Conservation (phyloP, 2,113 vertebrate species). For the Thryonomys swinderianus region DNA sequence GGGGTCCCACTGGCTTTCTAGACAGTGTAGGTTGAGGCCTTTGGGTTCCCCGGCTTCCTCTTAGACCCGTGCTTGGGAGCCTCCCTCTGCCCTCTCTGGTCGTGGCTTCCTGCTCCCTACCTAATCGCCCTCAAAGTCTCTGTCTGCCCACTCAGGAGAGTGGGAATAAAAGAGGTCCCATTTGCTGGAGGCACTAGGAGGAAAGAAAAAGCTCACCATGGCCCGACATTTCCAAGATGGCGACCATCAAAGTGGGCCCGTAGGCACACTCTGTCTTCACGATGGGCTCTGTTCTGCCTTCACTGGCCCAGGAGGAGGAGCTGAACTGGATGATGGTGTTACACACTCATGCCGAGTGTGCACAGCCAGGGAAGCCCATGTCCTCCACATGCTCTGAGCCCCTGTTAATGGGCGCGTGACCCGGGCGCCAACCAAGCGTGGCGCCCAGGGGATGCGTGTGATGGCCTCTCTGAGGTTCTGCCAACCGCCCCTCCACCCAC, state of each 20-base stretch:
- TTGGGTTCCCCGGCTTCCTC: not conserved
- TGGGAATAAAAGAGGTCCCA: not conserved
- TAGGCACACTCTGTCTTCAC: not conserved
- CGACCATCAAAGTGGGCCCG: not conserved
- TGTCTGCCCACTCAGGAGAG: not conserved
- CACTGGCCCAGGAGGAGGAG: not conserved
- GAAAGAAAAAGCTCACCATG: not conserved
- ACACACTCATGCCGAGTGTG: accelerated
- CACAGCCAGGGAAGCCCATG: not conserved
- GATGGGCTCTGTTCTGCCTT: not conserved
- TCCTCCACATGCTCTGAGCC: not conserved
- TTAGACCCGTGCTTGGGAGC: not conserved
- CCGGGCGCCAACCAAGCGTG: not conserved
- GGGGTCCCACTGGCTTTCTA: not conserved
- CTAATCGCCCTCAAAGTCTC: not conserved
- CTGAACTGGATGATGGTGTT: too few relatives aligned
- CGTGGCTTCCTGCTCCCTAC: not conserved
- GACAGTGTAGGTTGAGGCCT: not conserved
- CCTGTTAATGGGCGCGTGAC: not conserved
- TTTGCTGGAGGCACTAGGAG: not conserved
- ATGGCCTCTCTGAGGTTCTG: not conserved
- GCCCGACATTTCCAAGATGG: not conserved
- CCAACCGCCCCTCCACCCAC: not conserved
- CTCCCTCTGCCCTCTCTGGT: accelerated
- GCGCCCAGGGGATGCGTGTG: accelerated